Evolutionary conservation across 2,113 vertebrate genomes (phyloP).

Genomic region (Protobothrops flavoviridis): DNA sequence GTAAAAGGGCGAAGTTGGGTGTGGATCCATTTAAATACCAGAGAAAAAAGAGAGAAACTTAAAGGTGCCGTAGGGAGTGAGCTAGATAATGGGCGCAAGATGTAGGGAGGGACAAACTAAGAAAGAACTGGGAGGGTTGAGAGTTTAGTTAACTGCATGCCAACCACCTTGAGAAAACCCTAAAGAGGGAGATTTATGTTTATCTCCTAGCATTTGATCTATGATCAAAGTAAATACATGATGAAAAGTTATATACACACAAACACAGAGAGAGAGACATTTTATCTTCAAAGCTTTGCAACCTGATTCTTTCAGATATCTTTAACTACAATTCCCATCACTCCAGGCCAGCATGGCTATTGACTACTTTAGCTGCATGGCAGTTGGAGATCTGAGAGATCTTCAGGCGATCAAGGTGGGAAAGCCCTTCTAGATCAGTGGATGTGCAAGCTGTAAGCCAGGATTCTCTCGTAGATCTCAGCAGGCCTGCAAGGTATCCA

Average conservation of each 20-base stretch:
- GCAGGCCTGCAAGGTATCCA: background rate
- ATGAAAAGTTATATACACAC: background rate
- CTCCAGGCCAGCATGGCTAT: background rate
- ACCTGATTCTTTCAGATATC: background rate
- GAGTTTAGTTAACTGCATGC: background rate
- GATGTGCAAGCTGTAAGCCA: background rate
- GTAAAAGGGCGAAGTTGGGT: conserved; percentile 12
- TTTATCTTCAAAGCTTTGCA: background rate
- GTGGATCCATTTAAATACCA: conserved; percentile 2
- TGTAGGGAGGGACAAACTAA: background rate
- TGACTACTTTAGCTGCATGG: background rate
- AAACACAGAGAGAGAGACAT: background rate
- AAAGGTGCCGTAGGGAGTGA: conserved; percentile 20
- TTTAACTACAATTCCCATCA: background rate
- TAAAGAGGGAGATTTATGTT: background rate
- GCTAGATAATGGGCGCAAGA: background rate
- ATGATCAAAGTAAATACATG: background rate
- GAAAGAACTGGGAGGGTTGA: background rate
- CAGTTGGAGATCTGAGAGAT: background rate
- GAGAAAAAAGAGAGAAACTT: conserved; percentile 2
- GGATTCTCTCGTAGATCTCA: background rate
- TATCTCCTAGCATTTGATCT: background rate
- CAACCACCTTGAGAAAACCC: background rate
- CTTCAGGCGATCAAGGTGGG: background rate
- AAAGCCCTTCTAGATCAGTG: background rate